Conservation (phyloP, 1,140 invertebrate genomes). For the Hirudo medicinalis region DNA sequence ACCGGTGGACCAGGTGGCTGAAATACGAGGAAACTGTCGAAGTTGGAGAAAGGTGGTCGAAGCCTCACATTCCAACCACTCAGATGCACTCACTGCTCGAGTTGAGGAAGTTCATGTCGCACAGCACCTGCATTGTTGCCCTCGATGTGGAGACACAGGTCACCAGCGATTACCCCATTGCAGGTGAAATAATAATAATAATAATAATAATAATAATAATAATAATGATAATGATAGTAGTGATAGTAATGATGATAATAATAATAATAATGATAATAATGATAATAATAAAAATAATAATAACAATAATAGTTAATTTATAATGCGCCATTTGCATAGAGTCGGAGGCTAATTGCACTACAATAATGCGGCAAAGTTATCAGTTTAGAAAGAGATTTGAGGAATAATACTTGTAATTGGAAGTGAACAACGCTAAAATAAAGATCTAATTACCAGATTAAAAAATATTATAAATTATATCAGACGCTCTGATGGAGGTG, state of each 20-base stretch:
- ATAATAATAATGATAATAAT: no score
- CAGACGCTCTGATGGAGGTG: conserved; percentile 15
- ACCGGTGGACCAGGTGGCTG: background rate
- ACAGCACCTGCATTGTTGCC: background rate
- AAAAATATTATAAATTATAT: background rate
- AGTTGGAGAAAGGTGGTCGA: conserved; percentile 9
- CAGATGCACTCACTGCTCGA: conserved; percentile 12
- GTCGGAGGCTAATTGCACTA: background rate
- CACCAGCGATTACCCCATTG: background rate
- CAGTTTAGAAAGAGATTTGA: background rate
- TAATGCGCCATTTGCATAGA: no score
- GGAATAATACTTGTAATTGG: background rate
- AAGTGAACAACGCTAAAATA: no score
- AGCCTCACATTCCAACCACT: conserved; percentile 12
- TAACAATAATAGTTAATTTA: no score
- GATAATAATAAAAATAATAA: background rate
- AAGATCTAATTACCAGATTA: background rate
- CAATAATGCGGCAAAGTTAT: background rate
- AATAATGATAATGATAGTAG: no score
- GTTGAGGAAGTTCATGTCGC: background rate
- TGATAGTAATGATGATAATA: background rate
- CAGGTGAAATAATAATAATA: background rate
- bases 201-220: no score
- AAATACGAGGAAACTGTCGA: conserved; percentile 15
- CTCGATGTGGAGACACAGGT: background rate